Evolutionary conservation across 2,113 vertebrate genomes (phyloP), one percentile per base, ranked within the genome.

Genomic region (Syngnathus floridae): DNA sequence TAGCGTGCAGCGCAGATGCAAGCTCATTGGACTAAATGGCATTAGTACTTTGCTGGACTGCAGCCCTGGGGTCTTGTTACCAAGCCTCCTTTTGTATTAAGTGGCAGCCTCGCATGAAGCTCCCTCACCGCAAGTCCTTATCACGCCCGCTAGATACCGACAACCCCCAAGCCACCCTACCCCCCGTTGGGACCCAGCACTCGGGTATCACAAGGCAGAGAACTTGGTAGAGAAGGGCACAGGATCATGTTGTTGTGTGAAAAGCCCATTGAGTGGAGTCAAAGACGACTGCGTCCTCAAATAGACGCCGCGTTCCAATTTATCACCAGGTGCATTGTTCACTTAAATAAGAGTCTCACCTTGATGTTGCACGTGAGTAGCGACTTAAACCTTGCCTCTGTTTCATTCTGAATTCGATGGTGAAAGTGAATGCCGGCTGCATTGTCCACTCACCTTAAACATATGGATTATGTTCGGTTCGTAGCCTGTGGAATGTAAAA

Each of bases 1-100:
- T 77, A 54, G 74, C 60, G 54, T 66, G 70, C 82, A 65, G 73
- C 64, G 60, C 63, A 84, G 80, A 84, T 76, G 49, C 73, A 69
- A 71, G 80, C 71, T 87, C 82, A 78, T 70, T 79, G 79, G 77
- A 73, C 75, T 84, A 83, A 87, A 86, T 82, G 76, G 73, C 82
- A 79, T 87, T 78, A 79, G 79, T 45, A 65, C 81, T 78, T 75
- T 83, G 81, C 74, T 77, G 35, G 49, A n/a, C 43, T 57, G 21
- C 66, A 48, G 74, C 82, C 86, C 81, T 54, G 61, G 79, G 81
- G 85, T 76, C 80, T 73, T 77, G 78, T 84, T 82, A 77, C 71
- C 69, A 55, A 80, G 69, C 70, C 77, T 69, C 80, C 54, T 81
- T 84, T 85, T 85, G 73, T 86, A 80, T 84, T 80, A 81, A 82